phyloP scores from a whole-genome alignment of 1,140 invertebrate genomes.

The Drosophila kurseongensis region DNA sequence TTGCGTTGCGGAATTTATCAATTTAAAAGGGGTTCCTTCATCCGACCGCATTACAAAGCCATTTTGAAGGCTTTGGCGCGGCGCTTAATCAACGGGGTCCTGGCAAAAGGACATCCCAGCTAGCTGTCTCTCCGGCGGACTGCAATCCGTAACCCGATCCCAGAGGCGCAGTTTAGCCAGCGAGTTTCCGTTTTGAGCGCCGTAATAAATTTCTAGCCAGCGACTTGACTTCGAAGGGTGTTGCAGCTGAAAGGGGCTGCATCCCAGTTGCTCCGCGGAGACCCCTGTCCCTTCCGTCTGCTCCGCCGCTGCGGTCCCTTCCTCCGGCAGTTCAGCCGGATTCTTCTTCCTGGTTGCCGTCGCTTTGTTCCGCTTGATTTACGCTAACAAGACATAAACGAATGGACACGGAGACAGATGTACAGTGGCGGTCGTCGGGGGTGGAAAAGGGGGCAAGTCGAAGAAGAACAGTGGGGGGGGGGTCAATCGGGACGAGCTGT shows the following conservation, averaged over 20 bases:
- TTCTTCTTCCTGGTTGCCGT: constrained; percentile 50
- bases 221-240: constrained; percentile 52
- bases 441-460: background rate
- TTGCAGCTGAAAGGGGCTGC: constrained; percentile 5
- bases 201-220: constrained; percentile 74
- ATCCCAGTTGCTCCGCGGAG: constrained; percentile 5
- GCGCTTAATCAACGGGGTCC: constrained; percentile 44
- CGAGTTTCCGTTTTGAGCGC: constrained; percentile 70
- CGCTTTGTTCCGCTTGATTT: constrained; percentile 83
- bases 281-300: constrained; percentile 34
- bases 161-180: constrained; percentile 75
- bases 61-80: constrained; percentile 43
- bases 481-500: background rate
- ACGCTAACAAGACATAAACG: constrained; percentile 82
- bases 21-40: constrained; percentile 34
- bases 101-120: constrained; percentile 43
- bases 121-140: constrained; percentile 30
- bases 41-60: constrained; percentile 51
- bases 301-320: background rate
- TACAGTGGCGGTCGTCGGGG: constrained; percentile 24
- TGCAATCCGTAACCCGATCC: constrained; percentile 58
- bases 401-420: constrained; percentile 70
- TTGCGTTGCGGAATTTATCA: constrained; percentile 38
- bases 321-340: constrained; percentile 6
- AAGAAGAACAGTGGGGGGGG: background rate